Evolutionary conservation across 2,113 vertebrate genomes (phyloP).

Genomic region (Bungarus multicinctus): DNA sequence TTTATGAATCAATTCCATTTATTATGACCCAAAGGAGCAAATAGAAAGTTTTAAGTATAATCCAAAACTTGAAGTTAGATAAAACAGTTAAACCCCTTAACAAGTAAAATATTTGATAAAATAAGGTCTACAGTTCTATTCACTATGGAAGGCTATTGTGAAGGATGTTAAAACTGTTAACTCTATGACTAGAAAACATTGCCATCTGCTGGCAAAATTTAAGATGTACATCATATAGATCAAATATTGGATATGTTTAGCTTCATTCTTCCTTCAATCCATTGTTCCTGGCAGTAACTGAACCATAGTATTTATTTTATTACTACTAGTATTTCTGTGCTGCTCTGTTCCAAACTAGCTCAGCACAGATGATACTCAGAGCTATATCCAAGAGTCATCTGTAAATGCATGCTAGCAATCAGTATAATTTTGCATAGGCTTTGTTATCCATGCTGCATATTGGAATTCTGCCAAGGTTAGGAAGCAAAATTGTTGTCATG

Average conservation of each 20-base stretch:
- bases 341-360: not conserved
- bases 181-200: conserved; percentile 12
- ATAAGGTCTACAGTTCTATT: not conserved
- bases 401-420: not conserved
- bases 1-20: not conserved
- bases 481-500: not conserved
- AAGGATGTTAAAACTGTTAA: not conserved
- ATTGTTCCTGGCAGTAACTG: too few species aligned
- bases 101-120: not conserved
- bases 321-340: not conserved
- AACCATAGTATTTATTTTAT: not conserved
- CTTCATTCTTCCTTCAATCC: not conserved
- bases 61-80: not conserved
- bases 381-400: not conserved
- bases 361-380: not conserved
- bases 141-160: not conserved
- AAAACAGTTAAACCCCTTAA: not conserved
- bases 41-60: not conserved
- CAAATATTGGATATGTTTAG: not conserved
- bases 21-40: not conserved
- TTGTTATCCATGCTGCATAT: not conserved
- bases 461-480: not conserved
- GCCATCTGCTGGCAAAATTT: not conserved
- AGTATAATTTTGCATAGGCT: not conserved
- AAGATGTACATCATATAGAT: not conserved